Conservation (phyloP, 2,888 invertebrate genomes). For the Alviniconcha strummeri region DNA sequence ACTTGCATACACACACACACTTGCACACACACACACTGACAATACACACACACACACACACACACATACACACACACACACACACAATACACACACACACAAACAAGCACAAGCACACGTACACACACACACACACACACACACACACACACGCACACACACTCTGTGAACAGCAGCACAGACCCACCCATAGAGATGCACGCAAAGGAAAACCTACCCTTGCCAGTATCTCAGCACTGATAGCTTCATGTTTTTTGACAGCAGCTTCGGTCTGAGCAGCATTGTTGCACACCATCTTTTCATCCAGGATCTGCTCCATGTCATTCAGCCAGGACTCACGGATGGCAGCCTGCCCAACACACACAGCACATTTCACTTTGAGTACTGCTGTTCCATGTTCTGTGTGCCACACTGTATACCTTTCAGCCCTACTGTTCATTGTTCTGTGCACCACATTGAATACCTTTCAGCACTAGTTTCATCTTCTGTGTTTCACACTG, state of each 20-base stretch:
- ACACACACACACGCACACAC: not conserved
- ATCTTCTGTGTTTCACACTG: not conserved
- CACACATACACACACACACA: not conserved
- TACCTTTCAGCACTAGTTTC: not conserved
- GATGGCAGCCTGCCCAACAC: constrained; percentile 82
- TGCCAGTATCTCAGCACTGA: constrained; percentile 96
- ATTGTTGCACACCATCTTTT: constrained; percentile 81
- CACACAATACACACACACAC: too few species aligned
- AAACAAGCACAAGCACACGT: not conserved
- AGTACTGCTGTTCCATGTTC: not conserved
- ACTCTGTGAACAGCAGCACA: not conserved
- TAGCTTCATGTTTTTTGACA: constrained; percentile 98
- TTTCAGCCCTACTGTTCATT: too few species aligned
- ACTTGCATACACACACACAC: not conserved
- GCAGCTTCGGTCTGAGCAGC: constrained; percentile 96
- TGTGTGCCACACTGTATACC: not conserved
- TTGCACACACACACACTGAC: not conserved
- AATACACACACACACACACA: not conserved
- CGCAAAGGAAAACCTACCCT: constrained; percentile 75
- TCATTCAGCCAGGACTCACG: constrained; percentile 97
- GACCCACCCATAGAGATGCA: not conserved
- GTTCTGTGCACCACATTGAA: too few species aligned
- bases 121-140: not conserved
- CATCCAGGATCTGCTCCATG: constrained; percentile 91
- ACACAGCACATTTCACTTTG: not conserved